phyloP scores from a whole-genome alignment of 2,888 invertebrate species.

The Tetropium fuscum region DNA sequence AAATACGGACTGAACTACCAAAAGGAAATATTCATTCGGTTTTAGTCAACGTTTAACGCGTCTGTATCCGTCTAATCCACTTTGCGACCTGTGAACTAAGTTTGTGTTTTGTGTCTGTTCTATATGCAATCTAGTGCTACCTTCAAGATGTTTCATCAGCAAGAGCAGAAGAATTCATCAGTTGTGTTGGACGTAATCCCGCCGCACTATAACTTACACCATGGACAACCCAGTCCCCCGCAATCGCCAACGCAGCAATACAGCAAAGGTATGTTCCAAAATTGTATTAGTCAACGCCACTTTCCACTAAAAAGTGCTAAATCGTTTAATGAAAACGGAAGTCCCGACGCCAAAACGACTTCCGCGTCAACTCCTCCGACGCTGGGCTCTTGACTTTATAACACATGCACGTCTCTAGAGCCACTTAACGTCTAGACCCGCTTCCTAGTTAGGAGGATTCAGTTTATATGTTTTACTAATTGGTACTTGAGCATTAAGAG shows the following conservation, averaged over 20 bases:
- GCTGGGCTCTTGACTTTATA: slow-evolving; percentile 3
- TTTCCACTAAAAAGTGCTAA: no score
- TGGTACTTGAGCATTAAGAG: slow-evolving; percentile 2
- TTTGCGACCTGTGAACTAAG: neutral
- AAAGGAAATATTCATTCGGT: no score
- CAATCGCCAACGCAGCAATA: slow-evolving; percentile 66
- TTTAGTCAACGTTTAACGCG: no score
- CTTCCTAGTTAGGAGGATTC: slow-evolving; percentile 11
- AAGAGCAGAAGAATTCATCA: slow-evolving; percentile 63
- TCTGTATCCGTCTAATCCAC: no score
- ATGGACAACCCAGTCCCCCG: slow-evolving; percentile 65
- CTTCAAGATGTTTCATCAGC: slow-evolving; percentile 57
- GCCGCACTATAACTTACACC: slow-evolving; percentile 66
- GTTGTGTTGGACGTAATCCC: slow-evolving; percentile 73
- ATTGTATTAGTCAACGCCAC: neutral
- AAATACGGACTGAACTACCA: slow-evolving; percentile 32
- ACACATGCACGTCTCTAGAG: neutral
- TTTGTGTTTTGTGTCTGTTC: slow-evolving; percentile 10
- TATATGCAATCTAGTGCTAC: slow-evolving; percentile 32
- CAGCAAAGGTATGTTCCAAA: slow-evolving; percentile 59
- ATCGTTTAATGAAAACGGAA: no score
- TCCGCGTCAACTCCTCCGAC: neutral
- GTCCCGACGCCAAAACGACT: neutral
- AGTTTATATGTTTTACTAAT: slow-evolving; percentile 8
- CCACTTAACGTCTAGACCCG: slow-evolving; percentile 34